These are phyloP conservation scores for Dendronephthya gigantea DNA, from an alignment of 64 coral and sea anemone species.

Conservation along the genomic window DNA sequence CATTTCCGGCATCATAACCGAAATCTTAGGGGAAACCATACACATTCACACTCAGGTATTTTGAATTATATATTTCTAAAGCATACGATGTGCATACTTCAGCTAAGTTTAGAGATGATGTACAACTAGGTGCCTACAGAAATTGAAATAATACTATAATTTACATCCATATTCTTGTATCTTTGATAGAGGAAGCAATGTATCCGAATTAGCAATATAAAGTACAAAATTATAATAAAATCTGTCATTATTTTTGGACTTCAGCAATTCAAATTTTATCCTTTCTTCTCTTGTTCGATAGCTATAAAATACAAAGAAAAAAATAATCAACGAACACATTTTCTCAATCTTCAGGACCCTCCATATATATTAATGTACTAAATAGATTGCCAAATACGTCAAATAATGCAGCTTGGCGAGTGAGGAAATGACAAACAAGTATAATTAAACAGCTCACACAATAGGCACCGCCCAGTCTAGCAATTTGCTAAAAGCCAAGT, in stretches of 20 bases:
- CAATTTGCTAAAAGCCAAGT: background rate
- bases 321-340: too few relatives aligned
- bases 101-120: background rate
- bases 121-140: background rate
- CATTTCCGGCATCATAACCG: background rate
- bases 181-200: background rate
- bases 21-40: background rate
- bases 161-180: background rate
- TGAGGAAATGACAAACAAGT: background rate
- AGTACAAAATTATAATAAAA: background rate
- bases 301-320: background rate
- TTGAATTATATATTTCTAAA: background rate
- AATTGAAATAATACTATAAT: background rate
- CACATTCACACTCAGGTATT: background rate
- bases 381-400: background rate
- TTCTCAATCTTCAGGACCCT: too few relatives aligned
- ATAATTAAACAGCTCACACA: background rate
- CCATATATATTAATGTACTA: too few relatives aligned
- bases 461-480: slow-evolving; percentile 14
- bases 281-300: background rate
- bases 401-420: background rate
- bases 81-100: background rate
- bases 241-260: background rate
- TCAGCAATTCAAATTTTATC: background rate
- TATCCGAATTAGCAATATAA: background rate